phyloP scores from a whole-genome alignment of 37 sponge, comb jelly and placozoan species.

The Geodia barretti region DNA sequence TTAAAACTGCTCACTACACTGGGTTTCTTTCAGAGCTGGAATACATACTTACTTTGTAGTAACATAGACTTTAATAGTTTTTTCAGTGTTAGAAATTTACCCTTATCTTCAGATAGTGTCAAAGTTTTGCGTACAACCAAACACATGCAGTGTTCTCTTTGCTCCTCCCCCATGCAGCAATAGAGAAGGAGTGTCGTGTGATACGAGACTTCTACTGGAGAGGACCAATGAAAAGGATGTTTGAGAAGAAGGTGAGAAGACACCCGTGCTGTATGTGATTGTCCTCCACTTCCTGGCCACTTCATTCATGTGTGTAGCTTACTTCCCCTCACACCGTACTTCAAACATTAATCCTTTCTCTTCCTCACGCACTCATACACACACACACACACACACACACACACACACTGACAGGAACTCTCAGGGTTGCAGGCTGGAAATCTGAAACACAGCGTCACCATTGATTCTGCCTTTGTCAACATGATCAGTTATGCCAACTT shows the following conservation, averaged over 20 bases:
- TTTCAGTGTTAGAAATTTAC: too few relatives aligned
- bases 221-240: constrained; percentile 44
- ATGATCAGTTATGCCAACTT: constrained; percentile 34
- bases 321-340: background rate
- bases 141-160: background rate
- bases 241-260: constrained; percentile 8
- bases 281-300: background rate
- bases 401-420: background rate
- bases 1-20: too few relatives aligned
- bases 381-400: too few relatives aligned
- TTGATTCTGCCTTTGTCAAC: background rate
- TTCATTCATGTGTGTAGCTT: background rate
- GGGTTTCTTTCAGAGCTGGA: too few relatives aligned
- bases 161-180: constrained; percentile 34
- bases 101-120: too few relatives aligned
- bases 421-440: background rate
- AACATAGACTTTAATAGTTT: too few relatives aligned
- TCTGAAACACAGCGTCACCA: background rate
- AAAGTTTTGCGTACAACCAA: background rate
- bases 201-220: constrained; percentile 76
- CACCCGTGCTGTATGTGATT: background rate
- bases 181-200: constrained; percentile 75
- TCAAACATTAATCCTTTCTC: background rate
- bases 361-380: background rate
- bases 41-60: too few relatives aligned